Base-by-base conservation (phyloP, 2,113 vertebrate genomes). In the Paramisgurnus dabryanus region DNA sequence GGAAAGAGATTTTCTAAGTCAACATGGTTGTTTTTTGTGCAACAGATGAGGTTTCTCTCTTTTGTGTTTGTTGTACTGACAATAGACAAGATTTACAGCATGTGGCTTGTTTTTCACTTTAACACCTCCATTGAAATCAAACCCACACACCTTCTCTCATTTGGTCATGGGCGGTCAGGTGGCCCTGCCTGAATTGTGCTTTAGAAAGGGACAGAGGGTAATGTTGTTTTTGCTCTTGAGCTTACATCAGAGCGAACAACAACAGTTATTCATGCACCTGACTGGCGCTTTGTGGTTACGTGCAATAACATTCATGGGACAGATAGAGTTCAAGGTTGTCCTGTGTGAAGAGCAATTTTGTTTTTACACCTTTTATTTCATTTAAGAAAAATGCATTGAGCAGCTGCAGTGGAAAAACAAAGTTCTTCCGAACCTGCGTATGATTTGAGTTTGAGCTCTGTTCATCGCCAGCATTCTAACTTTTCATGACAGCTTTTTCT, bases 211-310 rank as follows among this genome's bases (percentile, higher is more conserved):
- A 71, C 65, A 53, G 1, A 43, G 80, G 84, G 85, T 77, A 4
- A 0, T 18, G 83, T 89, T 91, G 85, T 92, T 90, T 34, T 63
- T 87, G 63, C 89, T 85, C 49, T 65, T 81, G 61, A 79, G 53
- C 39, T 15, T 58, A 66, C 73, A 55, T 12, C 39, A 34, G 40
- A 41, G 74, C 40, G 27, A 53, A 66, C 17, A 66, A 73, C 61
- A 63, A 58, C 57, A 63, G 22, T 60, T 65, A 50, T n/a, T 11
- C 12, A 10, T 43, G 27, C 17, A 8, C 15, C 5, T 1, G 39
- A 73, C 39, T 5, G 7, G 71, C 5, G 13, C 13, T 57, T 34
- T 74, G 27, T n/a, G 6, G 18, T 74, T 15, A 58, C 7, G 4
- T 74, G 71, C 13, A 15, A 41, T 45, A 12, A 45, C 18, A 74